Conservation (phyloP, 2,113 vertebrate species). For the Madoqua kirkii region DNA sequence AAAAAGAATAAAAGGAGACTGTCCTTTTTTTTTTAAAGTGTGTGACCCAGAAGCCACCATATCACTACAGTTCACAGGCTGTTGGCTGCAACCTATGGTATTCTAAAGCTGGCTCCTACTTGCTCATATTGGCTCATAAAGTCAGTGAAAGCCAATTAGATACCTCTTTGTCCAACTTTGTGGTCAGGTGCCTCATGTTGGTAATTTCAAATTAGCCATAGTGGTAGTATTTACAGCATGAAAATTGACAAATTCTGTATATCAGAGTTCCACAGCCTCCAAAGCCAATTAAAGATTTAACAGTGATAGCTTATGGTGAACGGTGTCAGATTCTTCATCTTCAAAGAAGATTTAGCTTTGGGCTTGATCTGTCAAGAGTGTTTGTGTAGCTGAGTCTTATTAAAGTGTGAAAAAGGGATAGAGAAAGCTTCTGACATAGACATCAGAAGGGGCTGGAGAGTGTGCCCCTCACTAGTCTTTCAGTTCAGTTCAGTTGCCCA, state of each 20-base stretch:
- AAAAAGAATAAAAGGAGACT: neutral
- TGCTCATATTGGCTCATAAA: neutral
- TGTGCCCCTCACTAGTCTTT: neutral
- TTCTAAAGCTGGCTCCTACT: neutral
- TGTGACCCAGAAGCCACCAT: neutral
- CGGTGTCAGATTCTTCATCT: neutral
- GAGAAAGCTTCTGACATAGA: neutral
- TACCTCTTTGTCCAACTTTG: neutral
- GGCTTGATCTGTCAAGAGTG: neutral
- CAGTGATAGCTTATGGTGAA: neutral
- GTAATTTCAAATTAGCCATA: neutral
- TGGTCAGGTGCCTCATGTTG: neutral
- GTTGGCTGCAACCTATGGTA: neutral
- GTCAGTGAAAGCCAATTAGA: neutral
- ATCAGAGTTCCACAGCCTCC: neutral
- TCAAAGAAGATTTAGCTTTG: neutral
- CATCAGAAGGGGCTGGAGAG: neutral
- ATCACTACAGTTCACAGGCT: neutral
- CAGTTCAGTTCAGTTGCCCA: too few species aligned
- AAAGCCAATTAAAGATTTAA: neutral
- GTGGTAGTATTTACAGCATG: neutral
- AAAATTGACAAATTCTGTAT: neutral
- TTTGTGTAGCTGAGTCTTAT: neutral
- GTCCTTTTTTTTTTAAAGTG: neutral
- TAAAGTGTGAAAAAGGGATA: neutral